Conservation (phyloP, 2,797 vertebrate species). For the Buceros bicornis region DNA sequence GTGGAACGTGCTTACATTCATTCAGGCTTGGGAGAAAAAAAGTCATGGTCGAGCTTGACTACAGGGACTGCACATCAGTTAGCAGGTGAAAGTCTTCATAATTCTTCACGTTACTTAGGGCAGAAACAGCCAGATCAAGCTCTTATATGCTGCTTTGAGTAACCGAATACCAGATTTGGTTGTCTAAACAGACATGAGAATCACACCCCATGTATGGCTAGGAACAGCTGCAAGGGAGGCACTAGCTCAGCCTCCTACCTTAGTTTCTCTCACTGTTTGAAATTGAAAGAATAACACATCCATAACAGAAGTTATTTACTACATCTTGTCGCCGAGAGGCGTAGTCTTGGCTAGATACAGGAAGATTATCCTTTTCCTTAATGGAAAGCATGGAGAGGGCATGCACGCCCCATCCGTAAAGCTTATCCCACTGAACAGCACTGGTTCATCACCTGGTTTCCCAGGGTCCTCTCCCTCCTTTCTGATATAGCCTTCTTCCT, state of each 20-base stretch:
- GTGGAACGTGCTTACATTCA: neutral
- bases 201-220: neutral
- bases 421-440: neutral
- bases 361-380: neutral
- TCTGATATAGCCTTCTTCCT: neutral
- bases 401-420: neutral
- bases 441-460: neutral
- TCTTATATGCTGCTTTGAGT: neutral
- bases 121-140: neutral
- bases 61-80: neutral
- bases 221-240: neutral
- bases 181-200: neutral
- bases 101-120: neutral
- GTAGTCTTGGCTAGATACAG: neutral
- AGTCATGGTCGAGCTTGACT: neutral
- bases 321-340: neutral
- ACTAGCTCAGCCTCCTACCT: neutral
- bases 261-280: neutral
- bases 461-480: neutral
- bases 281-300: neutral
- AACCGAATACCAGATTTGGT: neutral
- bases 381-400: neutral
- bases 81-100: neutral
- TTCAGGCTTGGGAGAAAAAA: neutral
- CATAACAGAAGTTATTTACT: neutral